Evolutionary conservation across 2,113 vertebrate genomes (phyloP).

Genomic region (Progne subis): DNA sequence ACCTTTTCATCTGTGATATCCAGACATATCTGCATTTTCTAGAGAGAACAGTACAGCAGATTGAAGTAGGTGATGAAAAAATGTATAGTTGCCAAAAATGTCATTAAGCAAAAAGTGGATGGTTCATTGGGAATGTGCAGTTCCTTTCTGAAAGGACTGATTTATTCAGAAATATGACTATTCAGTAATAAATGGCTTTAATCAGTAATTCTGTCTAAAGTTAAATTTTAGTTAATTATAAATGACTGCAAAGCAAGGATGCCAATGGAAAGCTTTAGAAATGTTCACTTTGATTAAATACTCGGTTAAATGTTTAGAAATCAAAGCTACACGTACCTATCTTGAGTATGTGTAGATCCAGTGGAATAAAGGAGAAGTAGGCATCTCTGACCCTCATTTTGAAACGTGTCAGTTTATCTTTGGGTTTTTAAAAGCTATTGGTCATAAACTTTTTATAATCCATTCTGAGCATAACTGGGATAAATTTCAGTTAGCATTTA

Average conservation of each 20-base stretch:
- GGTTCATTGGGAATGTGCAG: neutral
- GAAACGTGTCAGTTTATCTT: neutral
- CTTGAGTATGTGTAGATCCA: neutral
- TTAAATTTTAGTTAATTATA: neutral
- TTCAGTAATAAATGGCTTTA: neutral
- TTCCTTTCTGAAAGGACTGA: neutral
- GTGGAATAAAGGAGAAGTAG: neutral
- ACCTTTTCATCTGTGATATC: slow-evolving; percentile 25
- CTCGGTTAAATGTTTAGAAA: neutral
- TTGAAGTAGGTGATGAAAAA: slow-evolving; percentile 2
- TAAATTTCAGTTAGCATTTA: neutral
- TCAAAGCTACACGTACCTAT: neutral
- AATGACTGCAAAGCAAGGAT: neutral
- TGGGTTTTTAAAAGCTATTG: neutral
- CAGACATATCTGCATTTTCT: slow-evolving; percentile 13
- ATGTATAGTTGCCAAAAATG: neutral
- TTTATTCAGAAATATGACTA: neutral
- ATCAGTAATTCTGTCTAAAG: neutral
- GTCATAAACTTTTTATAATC: neutral
- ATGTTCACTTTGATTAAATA: neutral
- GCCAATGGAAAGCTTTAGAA: neutral
- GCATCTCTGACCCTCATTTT: neutral
- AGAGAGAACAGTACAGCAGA: neutral
- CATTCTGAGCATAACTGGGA: neutral
- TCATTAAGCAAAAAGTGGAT: neutral